phyloP scores from a whole-genome alignment of 2,888 invertebrate genomes.

The Latrodectus elegans region DNA sequence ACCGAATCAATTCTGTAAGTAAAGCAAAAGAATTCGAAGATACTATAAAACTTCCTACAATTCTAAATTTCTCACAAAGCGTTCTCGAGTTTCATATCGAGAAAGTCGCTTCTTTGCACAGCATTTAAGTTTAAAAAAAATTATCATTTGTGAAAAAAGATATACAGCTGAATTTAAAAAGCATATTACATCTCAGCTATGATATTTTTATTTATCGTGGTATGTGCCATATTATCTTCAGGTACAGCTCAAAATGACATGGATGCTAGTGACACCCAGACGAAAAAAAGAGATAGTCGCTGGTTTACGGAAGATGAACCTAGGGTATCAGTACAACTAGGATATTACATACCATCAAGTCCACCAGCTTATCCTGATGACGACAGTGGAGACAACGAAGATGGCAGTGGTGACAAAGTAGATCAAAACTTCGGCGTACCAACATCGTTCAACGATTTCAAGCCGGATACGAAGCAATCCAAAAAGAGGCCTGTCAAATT shows the following conservation, averaged over 20 bases:
- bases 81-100: too few relatives aligned
- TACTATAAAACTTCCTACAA: too few relatives aligned
- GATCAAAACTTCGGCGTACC: slow-evolving; percentile 32
- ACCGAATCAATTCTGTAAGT: too few relatives aligned
- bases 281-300: slow-evolving; percentile 1
- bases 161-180: too few relatives aligned
- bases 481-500: slow-evolving; percentile 15
- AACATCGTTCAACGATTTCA: slow-evolving; percentile 53
- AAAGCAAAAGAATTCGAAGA: too few relatives aligned
- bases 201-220: not conserved
- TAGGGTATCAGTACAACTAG: slow-evolving; percentile 17
- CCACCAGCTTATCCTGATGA: slow-evolving; percentile 2
- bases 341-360: slow-evolving; percentile 21
- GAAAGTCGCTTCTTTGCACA: too few relatives aligned
- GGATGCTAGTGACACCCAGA: not conserved
- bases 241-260: slow-evolving; percentile 5
- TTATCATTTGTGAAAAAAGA: too few relatives aligned
- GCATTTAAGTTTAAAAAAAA: too few relatives aligned
- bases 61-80: too few relatives aligned
- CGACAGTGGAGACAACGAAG: not conserved
- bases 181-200: not conserved
- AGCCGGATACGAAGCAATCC: slow-evolving; percentile 15
- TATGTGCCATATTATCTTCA: not conserved
- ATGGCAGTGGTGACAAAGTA: not conserved
- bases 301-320: not conserved